A percentile compares a stretch with the other conserved stretches of the same genome.
Evolutionary conservation across 1,140 invertebrate species (phyloP).

Genomic region (Atopsyche davidsoni): DNA sequence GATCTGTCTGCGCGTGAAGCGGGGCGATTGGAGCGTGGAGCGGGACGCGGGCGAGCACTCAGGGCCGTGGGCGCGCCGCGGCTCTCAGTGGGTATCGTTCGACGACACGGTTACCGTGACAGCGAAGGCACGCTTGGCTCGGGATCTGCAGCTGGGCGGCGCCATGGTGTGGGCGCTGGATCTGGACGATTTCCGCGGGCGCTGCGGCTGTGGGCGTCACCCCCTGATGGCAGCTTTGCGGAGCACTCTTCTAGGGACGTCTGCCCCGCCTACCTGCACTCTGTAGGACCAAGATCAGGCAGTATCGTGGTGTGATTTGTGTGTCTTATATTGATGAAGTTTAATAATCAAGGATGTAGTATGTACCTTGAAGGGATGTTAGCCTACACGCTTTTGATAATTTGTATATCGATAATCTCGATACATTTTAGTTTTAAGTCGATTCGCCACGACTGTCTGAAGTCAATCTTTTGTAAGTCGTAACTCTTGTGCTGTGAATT

Average conservation of each 20-base stretch:
- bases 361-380: no score
- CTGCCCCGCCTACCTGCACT: conserved; percentile 39
- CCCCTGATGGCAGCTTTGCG: conserved; percentile 53
- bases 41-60: conserved; percentile 57
- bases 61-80: conserved; percentile 66
- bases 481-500: no score
- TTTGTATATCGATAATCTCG: no score
- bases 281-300: no score
- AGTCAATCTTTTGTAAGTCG: no score
- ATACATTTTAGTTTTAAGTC: no score
- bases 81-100: conserved; percentile 78
- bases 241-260: conserved; percentile 48
- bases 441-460: no score
- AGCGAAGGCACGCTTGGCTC: conserved; percentile 52
- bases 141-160: conserved; percentile 58
- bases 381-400: no score
- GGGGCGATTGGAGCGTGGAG: conserved; percentile 59
- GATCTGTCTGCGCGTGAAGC: conserved; percentile 58
- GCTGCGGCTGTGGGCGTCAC: conserved; percentile 56
- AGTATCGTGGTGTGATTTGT: no score
- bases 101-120: conserved; percentile 65
- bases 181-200: conserved; percentile 67
- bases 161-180: conserved; percentile 77
- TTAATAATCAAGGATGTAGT: no score
- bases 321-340: no score